Evolutionary conservation across 1,140 invertebrate species (phyloP).

Genomic region (Macrocentrus cingulum): DNA sequence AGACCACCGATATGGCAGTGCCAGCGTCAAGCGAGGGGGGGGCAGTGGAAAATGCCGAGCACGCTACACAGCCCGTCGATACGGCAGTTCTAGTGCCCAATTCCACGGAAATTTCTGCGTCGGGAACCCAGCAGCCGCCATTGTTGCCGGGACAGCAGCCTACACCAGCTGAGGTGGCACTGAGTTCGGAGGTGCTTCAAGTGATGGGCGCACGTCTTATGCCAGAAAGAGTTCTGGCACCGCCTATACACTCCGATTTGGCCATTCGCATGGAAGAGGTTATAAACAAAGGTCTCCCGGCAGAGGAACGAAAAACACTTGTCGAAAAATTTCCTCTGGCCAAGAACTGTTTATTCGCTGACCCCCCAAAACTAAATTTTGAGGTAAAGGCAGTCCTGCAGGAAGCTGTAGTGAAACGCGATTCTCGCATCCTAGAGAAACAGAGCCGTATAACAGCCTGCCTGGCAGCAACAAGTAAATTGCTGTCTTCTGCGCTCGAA

Average conservation of each 20-base stretch:
- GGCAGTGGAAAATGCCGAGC: too few species aligned
- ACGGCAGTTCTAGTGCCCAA: too few species aligned
- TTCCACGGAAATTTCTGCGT: neutral
- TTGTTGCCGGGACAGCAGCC: neutral
- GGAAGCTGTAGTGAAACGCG: slow-evolving; percentile 16
- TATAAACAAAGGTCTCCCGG: slow-evolving; percentile 19
- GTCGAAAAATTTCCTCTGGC: slow-evolving; percentile 18
- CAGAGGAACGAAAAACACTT: neutral
- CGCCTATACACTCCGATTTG: slow-evolving; percentile 16
- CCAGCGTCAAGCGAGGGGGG: too few species aligned
- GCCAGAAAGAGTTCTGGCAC: slow-evolving; percentile 11
- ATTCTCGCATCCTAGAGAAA: slow-evolving; percentile 21
- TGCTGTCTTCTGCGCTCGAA: neutral
- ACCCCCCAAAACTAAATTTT: slow-evolving; percentile 17
- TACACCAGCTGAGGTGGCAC: neutral
- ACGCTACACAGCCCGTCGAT: too few species aligned
- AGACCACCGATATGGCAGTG: too few species aligned
- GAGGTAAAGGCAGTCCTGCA: slow-evolving; percentile 16
- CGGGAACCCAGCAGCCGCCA: neutral
- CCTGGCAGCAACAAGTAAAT: neutral
- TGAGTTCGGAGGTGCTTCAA: slow-evolving; percentile 14
- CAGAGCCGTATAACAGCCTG: slow-evolving; percentile 7
- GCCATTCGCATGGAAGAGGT: slow-evolving; percentile 15
- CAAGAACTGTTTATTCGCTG: slow-evolving; percentile 12
- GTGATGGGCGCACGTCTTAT: slow-evolving; percentile 17